A percentile compares a stretch with the other conserved stretches of the same genome.
These are phyloP conservation scores for Formica aserva DNA, from an alignment of 2,888 invertebrate species.

Conservation along the genomic window DNA sequence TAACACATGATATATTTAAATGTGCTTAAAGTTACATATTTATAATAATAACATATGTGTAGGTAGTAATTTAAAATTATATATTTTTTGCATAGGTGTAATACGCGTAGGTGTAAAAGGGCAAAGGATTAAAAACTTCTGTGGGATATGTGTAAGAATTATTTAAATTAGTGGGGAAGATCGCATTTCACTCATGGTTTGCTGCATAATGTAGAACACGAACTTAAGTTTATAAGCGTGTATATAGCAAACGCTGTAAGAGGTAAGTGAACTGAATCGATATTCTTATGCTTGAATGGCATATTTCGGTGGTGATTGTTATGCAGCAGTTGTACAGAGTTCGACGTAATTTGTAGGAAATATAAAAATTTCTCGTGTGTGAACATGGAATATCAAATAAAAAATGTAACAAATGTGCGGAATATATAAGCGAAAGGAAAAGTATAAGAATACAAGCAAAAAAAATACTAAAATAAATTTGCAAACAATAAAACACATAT, in stretches of 20 bases:
- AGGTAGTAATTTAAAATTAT: neutral
- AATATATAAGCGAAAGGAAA: neutral
- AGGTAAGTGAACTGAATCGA: neutral
- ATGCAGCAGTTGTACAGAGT: neutral
- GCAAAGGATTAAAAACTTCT: conserved; percentile 1
- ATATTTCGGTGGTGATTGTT: neutral
- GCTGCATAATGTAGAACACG: neutral
- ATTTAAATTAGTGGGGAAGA: neutral
- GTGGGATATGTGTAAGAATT: neutral
- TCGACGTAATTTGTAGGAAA: neutral
- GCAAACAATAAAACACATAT: neutral
- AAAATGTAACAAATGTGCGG: neutral
- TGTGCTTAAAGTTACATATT: neutral
- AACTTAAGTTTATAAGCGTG: neutral
- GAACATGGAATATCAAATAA: neutral
- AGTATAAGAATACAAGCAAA: neutral
- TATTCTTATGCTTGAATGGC: neutral
- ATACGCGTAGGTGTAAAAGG: neutral
- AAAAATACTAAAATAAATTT: neutral
- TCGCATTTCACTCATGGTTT: neutral
- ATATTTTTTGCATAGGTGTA: neutral
- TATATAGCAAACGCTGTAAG: neutral
- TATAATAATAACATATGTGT: neutral
- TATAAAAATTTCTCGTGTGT: neutral
- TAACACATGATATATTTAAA: neutral